Conservation (phyloP, 1,140 invertebrate genomes). For the Lordiphosa mommai region DNA sequence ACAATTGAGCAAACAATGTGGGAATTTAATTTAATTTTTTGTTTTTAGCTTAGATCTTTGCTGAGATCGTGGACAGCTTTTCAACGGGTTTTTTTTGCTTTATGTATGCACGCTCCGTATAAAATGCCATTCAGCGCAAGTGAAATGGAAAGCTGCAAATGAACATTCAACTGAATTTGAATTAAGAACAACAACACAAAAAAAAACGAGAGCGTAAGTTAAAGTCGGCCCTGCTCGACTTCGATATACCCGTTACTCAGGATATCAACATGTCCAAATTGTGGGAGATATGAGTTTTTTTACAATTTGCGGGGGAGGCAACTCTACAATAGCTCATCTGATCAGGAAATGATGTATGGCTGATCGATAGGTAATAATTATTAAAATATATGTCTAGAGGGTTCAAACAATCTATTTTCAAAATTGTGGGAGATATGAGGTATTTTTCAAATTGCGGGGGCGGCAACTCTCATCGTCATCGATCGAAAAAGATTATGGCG, state of each 20-base stretch:
- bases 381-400: background rate
- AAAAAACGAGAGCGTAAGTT: slow-evolving; percentile 4
- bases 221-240: background rate
- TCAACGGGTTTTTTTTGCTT: slow-evolving; percentile 17
- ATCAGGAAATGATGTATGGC: too few species aligned
- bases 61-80: slow-evolving; percentile 39
- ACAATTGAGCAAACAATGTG: slow-evolving; percentile 11
- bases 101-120: background rate
- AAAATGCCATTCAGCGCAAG: slow-evolving; percentile 45
- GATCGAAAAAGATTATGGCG: too few species aligned
- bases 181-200: slow-evolving; percentile 1
- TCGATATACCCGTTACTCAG: background rate
- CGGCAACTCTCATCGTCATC: too few species aligned
- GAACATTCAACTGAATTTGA: slow-evolving; percentile 30
- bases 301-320: too few species aligned
- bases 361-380: too few species aligned
- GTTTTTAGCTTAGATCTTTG: background rate
- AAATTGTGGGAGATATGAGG: too few species aligned
- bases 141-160: slow-evolving; percentile 65
- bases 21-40: slow-evolving; percentile 7
- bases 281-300: too few species aligned
- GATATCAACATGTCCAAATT: too few species aligned
- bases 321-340: too few species aligned
- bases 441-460: too few species aligned
- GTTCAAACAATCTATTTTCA: too few species aligned